Evolutionary conservation across 2,888 invertebrate species (phyloP).

Genomic region (Andrena chrysosceles): DNA sequence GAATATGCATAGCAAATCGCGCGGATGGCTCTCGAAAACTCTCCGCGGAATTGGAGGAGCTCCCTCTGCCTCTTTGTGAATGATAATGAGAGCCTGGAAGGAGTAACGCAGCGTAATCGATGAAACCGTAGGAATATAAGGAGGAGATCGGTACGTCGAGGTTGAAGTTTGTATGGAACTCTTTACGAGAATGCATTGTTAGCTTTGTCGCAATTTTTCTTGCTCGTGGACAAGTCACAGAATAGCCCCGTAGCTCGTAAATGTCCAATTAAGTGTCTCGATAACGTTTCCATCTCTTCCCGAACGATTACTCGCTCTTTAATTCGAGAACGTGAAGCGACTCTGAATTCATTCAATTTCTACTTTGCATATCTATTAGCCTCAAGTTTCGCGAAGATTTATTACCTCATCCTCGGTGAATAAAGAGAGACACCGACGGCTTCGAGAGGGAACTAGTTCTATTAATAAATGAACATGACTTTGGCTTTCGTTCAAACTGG

Average conservation of each 20-base stretch:
- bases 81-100: not conserved
- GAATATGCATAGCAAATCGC: constrained; percentile 19
- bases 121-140: not conserved
- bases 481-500: no score
- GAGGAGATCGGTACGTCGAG: not conserved
- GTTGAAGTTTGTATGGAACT: not conserved
- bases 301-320: not conserved
- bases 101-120: not conserved
- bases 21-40: constrained; percentile 2
- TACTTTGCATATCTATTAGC: not conserved
- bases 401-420: not conserved
- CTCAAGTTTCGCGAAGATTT: not conserved
- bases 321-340: not conserved
- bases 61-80: not conserved
- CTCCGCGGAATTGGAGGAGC: constrained; percentile 8
- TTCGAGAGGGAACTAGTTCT: not conserved
- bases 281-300: not conserved
- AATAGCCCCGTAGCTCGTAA: not conserved
- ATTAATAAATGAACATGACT: no score
- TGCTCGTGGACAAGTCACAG: no score
- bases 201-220: no score
- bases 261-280: constrained; percentile 4
- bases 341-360: not conserved
- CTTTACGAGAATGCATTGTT: not conserved
- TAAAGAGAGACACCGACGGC: not conserved